These are phyloP conservation scores for Drosophila maculinotata DNA, from an alignment of 2,888 invertebrate species.

Conservation along the genomic window DNA sequence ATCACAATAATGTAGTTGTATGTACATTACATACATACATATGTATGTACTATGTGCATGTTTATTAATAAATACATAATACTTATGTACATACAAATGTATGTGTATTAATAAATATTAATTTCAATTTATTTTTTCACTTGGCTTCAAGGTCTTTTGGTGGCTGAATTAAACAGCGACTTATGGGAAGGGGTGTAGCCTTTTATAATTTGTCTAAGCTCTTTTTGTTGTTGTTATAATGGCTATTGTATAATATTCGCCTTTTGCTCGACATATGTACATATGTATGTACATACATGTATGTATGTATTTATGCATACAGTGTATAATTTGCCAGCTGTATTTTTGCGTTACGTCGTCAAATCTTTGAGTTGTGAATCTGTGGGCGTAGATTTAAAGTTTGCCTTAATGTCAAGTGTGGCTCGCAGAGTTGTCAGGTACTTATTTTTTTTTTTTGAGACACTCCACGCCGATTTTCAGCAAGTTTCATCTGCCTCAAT, in stretches of 20 bases:
- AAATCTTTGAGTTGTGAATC: constrained; percentile 10
- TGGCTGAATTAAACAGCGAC: constrained; percentile 28
- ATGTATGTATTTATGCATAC: constrained; percentile 5
- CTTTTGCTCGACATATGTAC: constrained; percentile 9
- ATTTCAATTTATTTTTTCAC: background rate
- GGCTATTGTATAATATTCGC: constrained; percentile 50
- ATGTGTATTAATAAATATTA: background rate
- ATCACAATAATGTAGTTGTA: too few relatives aligned
- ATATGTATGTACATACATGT: constrained; percentile 5
- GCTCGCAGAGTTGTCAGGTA: constrained; percentile 42
- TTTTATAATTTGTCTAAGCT: constrained; percentile 39
- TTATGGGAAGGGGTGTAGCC: constrained; percentile 49
- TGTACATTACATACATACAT: background rate
- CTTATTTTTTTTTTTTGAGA: constrained; percentile 6
- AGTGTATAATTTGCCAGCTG: constrained; percentile 42
- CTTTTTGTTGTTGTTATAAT: constrained; percentile 22
- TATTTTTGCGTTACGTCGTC: constrained; percentile 30
- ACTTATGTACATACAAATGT: background rate
- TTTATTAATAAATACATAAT: too few relatives aligned
- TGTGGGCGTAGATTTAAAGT: constrained; percentile 44
- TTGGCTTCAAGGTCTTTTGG: constrained; percentile 48
- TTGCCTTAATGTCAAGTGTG: constrained; percentile 68
- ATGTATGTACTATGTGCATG: background rate
- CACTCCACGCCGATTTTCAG: constrained; percentile 31
- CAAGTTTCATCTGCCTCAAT: constrained; percentile 45